Evolutionary conservation across 2,797 vertebrate genomes (phyloP).

Genomic region (Danio choprae): DNA sequence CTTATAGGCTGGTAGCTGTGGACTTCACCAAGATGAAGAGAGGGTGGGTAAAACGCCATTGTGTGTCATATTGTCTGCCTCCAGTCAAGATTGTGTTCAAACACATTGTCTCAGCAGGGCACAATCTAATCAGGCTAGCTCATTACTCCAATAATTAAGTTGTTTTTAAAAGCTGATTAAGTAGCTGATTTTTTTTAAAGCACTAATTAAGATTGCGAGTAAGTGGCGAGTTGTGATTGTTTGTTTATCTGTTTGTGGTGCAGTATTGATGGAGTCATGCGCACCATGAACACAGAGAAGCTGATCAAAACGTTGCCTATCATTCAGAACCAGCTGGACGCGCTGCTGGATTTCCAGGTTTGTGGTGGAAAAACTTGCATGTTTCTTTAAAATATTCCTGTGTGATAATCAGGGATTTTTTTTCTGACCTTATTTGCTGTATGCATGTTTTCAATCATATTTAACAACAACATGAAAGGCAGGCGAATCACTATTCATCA

Average conservation of each 20-base stretch:
- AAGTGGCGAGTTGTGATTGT: constrained; percentile 23
- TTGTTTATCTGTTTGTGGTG: constrained; percentile 39
- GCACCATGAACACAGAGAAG: constrained; percentile 92
- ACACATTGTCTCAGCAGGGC: constrained; percentile 31
- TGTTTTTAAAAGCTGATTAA: constrained; percentile 47
- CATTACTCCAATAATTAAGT: constrained; percentile 52
- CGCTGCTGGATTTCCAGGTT: constrained; percentile 92
- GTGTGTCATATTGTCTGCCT: background rate
- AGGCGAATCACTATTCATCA: background rate
- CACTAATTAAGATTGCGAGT: constrained; percentile 15
- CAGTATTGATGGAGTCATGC: constrained; percentile 91
- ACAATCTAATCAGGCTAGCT: constrained; percentile 26
- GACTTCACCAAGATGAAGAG: constrained; percentile 98
- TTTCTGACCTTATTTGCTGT: background rate
- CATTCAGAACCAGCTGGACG: constrained; percentile 94
- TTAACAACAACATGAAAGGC: too few relatives aligned
- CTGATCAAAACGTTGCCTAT: constrained; percentile 93
- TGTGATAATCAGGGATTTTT: background rate
- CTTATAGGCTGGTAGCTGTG: constrained; percentile 91
- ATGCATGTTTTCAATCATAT: background rate
- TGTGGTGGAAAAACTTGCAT: constrained; percentile 36
- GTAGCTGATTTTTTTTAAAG: constrained; percentile 41
- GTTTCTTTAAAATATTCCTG: background rate
- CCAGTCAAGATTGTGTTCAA: constrained; percentile 2
- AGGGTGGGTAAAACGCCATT: constrained; percentile 78